A percentile compares a stretch with the other conserved stretches of the same genome.
These are phyloP conservation scores for Platysternon megacephalum DNA, from an alignment of 2,113 vertebrate species.

Conservation along the genomic window DNA sequence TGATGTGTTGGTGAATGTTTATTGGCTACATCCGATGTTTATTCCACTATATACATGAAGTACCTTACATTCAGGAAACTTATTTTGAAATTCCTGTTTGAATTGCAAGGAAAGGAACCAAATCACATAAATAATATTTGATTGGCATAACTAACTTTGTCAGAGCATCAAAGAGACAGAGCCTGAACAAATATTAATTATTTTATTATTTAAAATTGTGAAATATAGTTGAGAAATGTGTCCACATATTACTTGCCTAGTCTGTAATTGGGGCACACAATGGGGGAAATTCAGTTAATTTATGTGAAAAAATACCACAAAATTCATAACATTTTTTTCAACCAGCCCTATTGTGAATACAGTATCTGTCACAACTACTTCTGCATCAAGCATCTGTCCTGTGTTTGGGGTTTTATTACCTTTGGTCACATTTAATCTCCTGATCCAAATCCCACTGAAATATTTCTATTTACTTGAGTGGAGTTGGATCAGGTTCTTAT, in stretches of 20 bases:
- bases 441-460: not conserved
- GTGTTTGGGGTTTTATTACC: not conserved
- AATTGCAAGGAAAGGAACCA: not conserved
- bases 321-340: not conserved
- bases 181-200: not conserved
- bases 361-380: not conserved
- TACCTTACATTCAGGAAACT: not conserved
- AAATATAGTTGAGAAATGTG: not conserved
- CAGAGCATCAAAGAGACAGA: not conserved
- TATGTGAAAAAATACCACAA: not conserved
- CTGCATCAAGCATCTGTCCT: not conserved
- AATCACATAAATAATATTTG: not conserved
- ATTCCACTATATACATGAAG: not conserved
- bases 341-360: not conserved
- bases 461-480: not conserved
- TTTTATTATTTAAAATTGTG: not conserved
- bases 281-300: not conserved
- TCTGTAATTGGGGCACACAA: not conserved
- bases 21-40: not conserved
- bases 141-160: not conserved
- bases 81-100: not conserved
- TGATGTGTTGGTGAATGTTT: not conserved
- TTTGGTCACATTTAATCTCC: not conserved
- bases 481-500: not conserved
- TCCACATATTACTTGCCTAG: not conserved